A percentile compares a stretch with the other conserved stretches of the same genome.
These are phyloP conservation scores for Atopsyche davidsoni DNA, from an alignment of 1,140 invertebrate species.

Conservation along the genomic window DNA sequence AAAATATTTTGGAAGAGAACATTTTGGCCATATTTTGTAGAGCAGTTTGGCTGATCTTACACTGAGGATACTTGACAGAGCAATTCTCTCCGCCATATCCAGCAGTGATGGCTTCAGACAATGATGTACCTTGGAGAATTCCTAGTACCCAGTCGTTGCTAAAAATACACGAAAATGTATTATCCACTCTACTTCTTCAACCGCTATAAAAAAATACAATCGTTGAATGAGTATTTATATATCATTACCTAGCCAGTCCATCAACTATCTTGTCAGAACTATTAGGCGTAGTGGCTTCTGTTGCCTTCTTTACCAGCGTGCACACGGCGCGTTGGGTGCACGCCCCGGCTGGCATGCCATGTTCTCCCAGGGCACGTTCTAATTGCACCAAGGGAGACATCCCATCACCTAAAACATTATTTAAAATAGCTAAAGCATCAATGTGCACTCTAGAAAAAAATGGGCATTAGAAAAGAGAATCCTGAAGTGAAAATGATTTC, in stretches of 20 bases:
- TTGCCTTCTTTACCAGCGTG: conserved; percentile 6
- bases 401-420: no score
- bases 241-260: conserved; percentile 22
- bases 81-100: conserved; percentile 22
- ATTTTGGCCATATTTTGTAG: conserved; percentile 17
- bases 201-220: no score
- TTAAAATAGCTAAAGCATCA: no score
- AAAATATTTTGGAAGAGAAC: conserved; percentile 6
- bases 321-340: conserved; percentile 12
- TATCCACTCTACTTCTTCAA: not conserved
- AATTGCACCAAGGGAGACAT: no score
- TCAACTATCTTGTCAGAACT: conserved; percentile 24
- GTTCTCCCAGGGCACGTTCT: conserved; percentile 1
- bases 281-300: conserved; percentile 5
- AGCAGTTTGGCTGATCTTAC: conserved; percentile 21
- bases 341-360: conserved; percentile 12
- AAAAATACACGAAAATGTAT: conserved; percentile 8
- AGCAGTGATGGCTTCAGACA: conserved; percentile 15
- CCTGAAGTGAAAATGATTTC: no score
- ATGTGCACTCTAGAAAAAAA: no score
- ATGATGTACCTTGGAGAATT: conserved; percentile 15
- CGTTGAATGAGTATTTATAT: no score
- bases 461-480: no score
- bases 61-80: conserved; percentile 16
- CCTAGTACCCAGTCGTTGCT: conserved; percentile 25